Evolutionary conservation across 2,113 vertebrate genomes (phyloP).

Genomic region (Gymnobelideus leadbeateri): DNA sequence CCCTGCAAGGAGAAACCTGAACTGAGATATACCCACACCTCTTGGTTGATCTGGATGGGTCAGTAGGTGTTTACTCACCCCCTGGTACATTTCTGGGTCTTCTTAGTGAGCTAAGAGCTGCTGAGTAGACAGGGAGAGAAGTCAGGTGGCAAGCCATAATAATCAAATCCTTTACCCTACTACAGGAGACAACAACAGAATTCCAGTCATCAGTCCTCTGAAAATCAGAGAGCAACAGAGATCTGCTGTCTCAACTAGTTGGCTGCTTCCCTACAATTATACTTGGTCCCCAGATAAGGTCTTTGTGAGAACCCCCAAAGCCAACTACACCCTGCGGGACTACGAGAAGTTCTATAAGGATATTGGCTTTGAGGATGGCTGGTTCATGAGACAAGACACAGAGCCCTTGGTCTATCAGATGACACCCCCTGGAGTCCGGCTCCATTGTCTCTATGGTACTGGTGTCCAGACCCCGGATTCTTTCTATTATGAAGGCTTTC

Average conservation of each 20-base stretch:
- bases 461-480: conserved; percentile 89
- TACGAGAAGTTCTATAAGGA: conserved; percentile 92
- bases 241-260: conserved; percentile 93
- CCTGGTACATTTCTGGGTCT: background rate
- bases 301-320: conserved; percentile 89
- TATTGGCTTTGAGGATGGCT: conserved; percentile 92
- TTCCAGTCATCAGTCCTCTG: conserved; percentile 93
- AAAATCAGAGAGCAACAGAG: conserved; percentile 97
- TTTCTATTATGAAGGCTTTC: conserved; percentile 92
- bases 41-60: background rate
- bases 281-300: conserved; percentile 91
- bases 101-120: background rate
- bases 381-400: conserved; percentile 94
- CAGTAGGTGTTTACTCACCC: background rate
- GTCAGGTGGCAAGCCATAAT: conserved; percentile 7
- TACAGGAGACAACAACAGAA: conserved; percentile 95
- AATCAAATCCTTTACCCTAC: background rate
- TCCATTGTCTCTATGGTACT: conserved; percentile 94
- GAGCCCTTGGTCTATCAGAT: conserved; percentile 87
- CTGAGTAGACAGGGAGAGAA: background rate
- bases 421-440: conserved; percentile 88
- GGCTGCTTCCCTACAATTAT: conserved; percentile 94
- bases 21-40: background rate
- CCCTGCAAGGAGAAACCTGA: background rate
- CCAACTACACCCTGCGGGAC: conserved; percentile 94